These are phyloP conservation scores for Idaea biselata DNA, from an alignment of 2,888 invertebrate species.

Conservation along the genomic window DNA sequence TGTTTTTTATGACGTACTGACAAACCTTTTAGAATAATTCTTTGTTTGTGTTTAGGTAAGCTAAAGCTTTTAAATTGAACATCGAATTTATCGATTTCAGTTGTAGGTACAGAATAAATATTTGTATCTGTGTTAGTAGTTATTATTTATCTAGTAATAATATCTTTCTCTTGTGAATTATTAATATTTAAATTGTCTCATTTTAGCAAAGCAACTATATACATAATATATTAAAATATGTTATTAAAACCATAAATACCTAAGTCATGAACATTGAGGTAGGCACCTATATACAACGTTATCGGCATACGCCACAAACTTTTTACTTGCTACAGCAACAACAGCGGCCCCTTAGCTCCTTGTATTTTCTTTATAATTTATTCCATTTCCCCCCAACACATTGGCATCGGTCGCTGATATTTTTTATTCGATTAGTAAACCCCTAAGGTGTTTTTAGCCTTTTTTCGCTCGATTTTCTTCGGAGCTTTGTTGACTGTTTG, in stretches of 20 bases:
- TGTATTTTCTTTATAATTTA: constrained; percentile 81
- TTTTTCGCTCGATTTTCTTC: constrained; percentile 82
- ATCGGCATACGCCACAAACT: constrained; percentile 71
- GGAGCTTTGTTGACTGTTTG: constrained; percentile 80
- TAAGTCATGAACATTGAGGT: constrained; percentile 15
- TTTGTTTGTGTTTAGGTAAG: neutral
- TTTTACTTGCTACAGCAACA: constrained; percentile 72
- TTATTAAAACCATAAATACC: constrained; percentile 38
- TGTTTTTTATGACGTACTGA: neutral
- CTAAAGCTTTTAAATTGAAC: neutral
- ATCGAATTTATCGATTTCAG: too few relatives aligned
- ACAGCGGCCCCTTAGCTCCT: constrained; percentile 72
- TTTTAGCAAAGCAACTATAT: constrained; percentile 25
- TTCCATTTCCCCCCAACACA: constrained; percentile 78
- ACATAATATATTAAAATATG: constrained; percentile 16
- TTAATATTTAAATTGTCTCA: constrained; percentile 12
- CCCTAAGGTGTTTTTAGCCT: constrained; percentile 82
- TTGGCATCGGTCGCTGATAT: constrained; percentile 81
- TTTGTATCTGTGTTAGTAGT: too few relatives aligned
- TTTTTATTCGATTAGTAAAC: constrained; percentile 83
- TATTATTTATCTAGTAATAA: too few relatives aligned
- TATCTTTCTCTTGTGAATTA: neutral
- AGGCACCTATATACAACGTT: constrained; percentile 38
- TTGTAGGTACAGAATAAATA: too few relatives aligned
- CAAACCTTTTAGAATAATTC: neutral